phyloP scores from a whole-genome alignment of 2,888 invertebrate species.

The Petrolisthes manimaculis region DNA sequence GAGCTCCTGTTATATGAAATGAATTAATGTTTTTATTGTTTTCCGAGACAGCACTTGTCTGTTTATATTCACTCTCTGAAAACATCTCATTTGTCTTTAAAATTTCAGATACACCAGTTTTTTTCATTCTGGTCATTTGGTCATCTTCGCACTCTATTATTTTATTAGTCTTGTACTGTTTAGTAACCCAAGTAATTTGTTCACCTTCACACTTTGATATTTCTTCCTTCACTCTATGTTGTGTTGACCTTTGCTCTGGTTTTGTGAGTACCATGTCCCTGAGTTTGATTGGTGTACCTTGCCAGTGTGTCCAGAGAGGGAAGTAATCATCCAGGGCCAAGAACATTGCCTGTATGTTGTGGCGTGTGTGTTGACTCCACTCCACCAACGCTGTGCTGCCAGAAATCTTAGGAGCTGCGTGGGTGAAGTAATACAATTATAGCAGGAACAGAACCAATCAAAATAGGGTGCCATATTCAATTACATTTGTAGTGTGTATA shows the following conservation, averaged over 20 bases:
- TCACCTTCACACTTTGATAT: conserved; percentile 6
- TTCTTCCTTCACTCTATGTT: conserved; percentile 31
- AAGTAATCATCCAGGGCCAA: conserved; percentile 60
- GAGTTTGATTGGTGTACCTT: conserved; percentile 46
- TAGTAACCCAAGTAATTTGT: not conserved
- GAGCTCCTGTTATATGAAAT: not conserved
- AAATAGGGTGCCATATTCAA: not conserved
- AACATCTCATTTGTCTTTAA: too few relatives aligned
- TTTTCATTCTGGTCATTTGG: too few relatives aligned
- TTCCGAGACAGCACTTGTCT: not conserved
- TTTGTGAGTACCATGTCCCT: conserved; percentile 32
- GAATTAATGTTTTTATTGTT: not conserved
- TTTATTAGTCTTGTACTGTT: not conserved
- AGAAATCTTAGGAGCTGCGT: conserved; percentile 60
- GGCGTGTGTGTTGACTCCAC: conserved; percentile 45
- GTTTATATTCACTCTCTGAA: too few relatives aligned
- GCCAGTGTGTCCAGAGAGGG: conserved; percentile 59
- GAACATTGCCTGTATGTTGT: conserved; percentile 46
- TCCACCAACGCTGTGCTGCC: conserved; percentile 32
- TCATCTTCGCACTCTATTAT: not conserved
- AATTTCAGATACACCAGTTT: too few relatives aligned
- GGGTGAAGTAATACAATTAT: not conserved
- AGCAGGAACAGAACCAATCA: not conserved
- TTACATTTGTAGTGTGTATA: not conserved
- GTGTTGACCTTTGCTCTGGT: too few relatives aligned